These are phyloP conservation scores for Latrodectus geometricus DNA, from an alignment of 1,140 invertebrate genomes.

Conservation along the genomic window DNA sequence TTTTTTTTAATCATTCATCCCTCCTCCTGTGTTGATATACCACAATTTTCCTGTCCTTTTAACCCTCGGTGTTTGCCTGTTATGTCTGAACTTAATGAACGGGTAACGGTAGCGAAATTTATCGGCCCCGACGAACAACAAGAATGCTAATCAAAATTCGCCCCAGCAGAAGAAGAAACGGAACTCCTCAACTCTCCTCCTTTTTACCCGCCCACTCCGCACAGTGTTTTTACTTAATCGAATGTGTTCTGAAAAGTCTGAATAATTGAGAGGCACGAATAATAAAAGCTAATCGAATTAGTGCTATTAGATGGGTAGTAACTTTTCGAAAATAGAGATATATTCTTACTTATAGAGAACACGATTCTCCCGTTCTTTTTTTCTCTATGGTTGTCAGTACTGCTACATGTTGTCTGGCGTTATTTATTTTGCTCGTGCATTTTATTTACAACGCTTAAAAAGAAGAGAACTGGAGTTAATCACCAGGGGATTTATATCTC, in stretches of 20 bases:
- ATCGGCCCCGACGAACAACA: conserved; percentile 23
- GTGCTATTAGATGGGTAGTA: conserved; percentile 31
- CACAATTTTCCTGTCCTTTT: conserved; percentile 43
- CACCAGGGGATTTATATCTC: conserved; percentile 2
- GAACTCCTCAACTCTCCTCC: neutral
- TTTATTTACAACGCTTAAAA: conserved; percentile 26
- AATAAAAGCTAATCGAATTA: conserved; percentile 56
- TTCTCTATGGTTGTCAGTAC: conserved; percentile 7
- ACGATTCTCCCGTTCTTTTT: conserved; percentile 31
- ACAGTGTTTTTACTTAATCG: conserved; percentile 42
- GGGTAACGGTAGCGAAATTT: conserved; percentile 52
- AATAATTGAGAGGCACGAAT: conserved; percentile 42
- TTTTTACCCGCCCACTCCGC: conserved; percentile 17
- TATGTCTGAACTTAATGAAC: conserved; percentile 10
- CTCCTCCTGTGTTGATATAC: neutral
- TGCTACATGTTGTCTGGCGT: conserved; percentile 15
- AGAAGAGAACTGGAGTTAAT: conserved; percentile 20
- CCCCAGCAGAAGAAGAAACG: conserved; percentile 6
- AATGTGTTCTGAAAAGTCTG: conserved; percentile 20
- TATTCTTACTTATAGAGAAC: neutral
- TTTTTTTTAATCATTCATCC: neutral
- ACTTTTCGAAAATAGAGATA: neutral
- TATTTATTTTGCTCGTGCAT: conserved; percentile 46
- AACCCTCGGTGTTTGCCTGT: conserved; percentile 29
- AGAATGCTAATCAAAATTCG: conserved; percentile 45